Conservation (phyloP, 2,888 invertebrate species). For the Bedellia somnulentella region DNA sequence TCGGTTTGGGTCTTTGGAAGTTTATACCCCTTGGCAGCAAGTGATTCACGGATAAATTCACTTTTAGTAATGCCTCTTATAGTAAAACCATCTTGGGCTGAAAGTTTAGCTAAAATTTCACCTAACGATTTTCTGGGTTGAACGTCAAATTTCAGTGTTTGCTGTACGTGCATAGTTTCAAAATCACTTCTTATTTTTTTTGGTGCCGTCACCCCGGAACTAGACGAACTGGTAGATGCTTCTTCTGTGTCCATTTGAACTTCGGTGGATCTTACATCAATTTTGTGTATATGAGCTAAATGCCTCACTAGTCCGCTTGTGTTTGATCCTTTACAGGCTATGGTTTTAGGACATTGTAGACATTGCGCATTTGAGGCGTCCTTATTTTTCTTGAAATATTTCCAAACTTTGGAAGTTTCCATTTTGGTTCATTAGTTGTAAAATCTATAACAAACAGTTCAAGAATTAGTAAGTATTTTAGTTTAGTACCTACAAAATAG, state of each 20-base stretch:
- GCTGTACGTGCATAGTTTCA: too few relatives aligned
- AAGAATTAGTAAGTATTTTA: too few relatives aligned
- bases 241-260: slow-evolving; percentile 2
- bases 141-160: too few relatives aligned
- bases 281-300: slow-evolving; percentile 5
- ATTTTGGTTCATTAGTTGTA: too few relatives aligned
- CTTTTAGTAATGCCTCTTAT: slow-evolving; percentile 7
- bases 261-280: slow-evolving; percentile 3
- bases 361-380: slow-evolving; percentile 6
- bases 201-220: background rate
- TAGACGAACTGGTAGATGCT: too few relatives aligned
- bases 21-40: slow-evolving; percentile 6
- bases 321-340: slow-evolving; percentile 6
- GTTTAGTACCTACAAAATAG: slow-evolving; percentile 1
- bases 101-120: slow-evolving; percentile 6
- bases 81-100: too few relatives aligned
- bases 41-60: slow-evolving; percentile 7
- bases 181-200: too few relatives aligned
- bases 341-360: slow-evolving; percentile 6
- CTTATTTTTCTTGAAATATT: slow-evolving; percentile 8
- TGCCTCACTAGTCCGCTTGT: slow-evolving; percentile 7
- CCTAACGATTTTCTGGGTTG: slow-evolving; percentile 4
- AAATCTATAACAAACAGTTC: slow-evolving; percentile 5
- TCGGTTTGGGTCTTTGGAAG: slow-evolving; percentile 6
- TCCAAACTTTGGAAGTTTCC: slow-evolving; percentile 8